Conservation (phyloP, 1,140 invertebrate genomes). For the Limonius californicus region DNA sequence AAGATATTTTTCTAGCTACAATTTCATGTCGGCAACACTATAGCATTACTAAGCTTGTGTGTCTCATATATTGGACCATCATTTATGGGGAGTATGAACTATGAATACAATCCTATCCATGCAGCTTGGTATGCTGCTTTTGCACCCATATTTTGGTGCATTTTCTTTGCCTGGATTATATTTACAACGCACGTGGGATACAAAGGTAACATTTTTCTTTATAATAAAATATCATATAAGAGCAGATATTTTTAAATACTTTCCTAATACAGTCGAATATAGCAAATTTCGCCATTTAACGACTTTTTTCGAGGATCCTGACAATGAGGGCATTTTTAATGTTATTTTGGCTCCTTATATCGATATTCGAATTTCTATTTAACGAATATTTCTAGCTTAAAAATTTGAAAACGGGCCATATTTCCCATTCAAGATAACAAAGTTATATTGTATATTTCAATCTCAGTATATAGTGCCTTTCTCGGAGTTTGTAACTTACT, state of each 20-base stretch:
- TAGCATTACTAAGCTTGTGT: slow-evolving; percentile 45
- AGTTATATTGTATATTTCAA: too few species aligned
- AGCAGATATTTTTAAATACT: neutral
- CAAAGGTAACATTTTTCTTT: too few species aligned
- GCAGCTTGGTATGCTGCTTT: slow-evolving; percentile 68
- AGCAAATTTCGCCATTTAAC: too few species aligned
- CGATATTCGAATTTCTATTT: too few species aligned
- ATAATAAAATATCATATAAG: slow-evolving; percentile 20
- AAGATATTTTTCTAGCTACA: slow-evolving; percentile 43
- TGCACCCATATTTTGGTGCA: slow-evolving; percentile 67
- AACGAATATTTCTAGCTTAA: too few species aligned
- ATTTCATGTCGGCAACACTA: slow-evolving; percentile 51
- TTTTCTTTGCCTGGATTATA: slow-evolving; percentile 62
- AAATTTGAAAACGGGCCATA: too few species aligned
- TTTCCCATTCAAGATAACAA: too few species aligned
- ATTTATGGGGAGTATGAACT: slow-evolving; percentile 62
- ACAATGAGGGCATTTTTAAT: neutral
- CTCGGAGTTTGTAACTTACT: too few species aligned
- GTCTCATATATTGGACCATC: slow-evolving; percentile 59
- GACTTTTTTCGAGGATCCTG: too few species aligned
- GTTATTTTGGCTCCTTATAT: too few species aligned
- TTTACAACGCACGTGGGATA: slow-evolving; percentile 60
- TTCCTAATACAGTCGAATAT: neutral
- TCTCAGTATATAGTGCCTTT: too few species aligned
- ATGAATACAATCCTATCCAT: slow-evolving; percentile 61